Percentiles rank a stretch among this genome's conserved stretches.
These are phyloP conservation scores for Tyrannus savana DNA, from an alignment of 2,113 vertebrate species.

Conservation along the genomic window DNA sequence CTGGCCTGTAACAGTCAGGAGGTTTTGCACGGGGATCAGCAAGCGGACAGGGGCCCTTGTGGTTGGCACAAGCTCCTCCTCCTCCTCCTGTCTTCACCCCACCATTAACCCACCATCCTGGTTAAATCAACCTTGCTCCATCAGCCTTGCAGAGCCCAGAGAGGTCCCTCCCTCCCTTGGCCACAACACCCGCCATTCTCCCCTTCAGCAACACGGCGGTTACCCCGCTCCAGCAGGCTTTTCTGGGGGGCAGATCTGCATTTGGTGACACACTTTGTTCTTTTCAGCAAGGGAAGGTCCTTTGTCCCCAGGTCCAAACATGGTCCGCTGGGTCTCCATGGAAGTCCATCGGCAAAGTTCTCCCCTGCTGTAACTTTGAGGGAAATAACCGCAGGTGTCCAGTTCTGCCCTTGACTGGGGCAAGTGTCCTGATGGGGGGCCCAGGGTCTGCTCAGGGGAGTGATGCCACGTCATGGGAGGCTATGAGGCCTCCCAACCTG, in stretches of 20 bases:
- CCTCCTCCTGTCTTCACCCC: neutral
- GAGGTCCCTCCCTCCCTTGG: neutral
- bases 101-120: neutral
- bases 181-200: neutral
- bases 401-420: neutral
- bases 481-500: neutral
- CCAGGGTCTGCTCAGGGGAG: fast-evolving
- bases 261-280: neutral
- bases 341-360: neutral
- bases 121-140: neutral
- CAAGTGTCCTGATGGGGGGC: neutral
- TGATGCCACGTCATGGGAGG: neutral
- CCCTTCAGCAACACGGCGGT: neutral
- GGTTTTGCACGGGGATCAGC: neutral
- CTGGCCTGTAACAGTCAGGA: constrained; percentile 56
- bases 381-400: neutral
- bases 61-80: neutral
- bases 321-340: neutral
- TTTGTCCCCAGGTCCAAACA: neutral
- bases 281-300: neutral
- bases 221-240: neutral
- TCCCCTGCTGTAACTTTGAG: fast-evolving
- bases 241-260: neutral
- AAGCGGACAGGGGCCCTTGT: neutral
- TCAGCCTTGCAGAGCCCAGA: neutral